Conservation (phyloP, 2,797 vertebrate species). For the Corythornis leucogaster region DNA sequence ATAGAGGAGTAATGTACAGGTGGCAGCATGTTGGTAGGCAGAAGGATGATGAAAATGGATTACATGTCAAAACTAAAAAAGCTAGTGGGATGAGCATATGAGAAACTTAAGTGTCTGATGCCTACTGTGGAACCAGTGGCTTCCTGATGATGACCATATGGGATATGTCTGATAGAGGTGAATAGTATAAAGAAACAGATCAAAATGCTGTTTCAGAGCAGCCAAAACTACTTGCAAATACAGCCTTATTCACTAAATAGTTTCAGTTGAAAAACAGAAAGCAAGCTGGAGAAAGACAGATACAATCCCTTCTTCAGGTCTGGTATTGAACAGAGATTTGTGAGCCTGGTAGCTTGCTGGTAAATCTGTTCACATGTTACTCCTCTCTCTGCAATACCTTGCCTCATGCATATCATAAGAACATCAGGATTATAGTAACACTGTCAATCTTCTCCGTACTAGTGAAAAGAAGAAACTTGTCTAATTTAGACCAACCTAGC, state of each 20-base stretch:
- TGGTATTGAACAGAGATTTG: neutral
- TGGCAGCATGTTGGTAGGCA: neutral
- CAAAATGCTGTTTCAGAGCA: neutral
- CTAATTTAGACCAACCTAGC: neutral
- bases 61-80: neutral
- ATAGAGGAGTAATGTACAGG: neutral
- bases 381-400: neutral
- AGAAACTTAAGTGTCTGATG: neutral
- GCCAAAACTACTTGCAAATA: neutral
- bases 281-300: neutral
- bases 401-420: neutral
- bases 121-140: neutral
- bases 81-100: neutral
- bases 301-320: neutral
- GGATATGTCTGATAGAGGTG: neutral
- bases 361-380: neutral
- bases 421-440: neutral
- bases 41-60: neutral
- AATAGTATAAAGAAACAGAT: neutral
- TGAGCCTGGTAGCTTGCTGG: neutral
- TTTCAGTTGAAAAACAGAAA: neutral
- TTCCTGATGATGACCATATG: neutral
- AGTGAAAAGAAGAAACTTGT: rapidly evolving
- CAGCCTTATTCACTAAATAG: neutral
- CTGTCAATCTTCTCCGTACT: neutral